Evolutionary conservation across 1,140 invertebrate genomes (phyloP), one percentile per base, ranked within the genome.

Genomic region (Papilio glaucus): DNA sequence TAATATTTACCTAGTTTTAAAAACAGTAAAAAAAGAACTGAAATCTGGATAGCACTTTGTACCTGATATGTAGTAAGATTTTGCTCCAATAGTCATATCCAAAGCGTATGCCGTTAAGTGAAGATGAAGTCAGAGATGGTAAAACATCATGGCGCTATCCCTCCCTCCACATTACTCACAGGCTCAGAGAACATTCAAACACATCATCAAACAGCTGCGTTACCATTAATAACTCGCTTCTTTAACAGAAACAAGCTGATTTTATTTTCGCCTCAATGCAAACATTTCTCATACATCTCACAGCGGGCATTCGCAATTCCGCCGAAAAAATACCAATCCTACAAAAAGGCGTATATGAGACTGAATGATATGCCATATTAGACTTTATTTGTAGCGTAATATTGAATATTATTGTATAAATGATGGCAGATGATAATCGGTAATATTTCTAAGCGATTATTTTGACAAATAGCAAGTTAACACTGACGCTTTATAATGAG

Each of bases 401-500:
- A 13, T 5, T 0, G 38, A 10, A 13, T 29, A 39, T 42, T 45
- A 1, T 67, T 21, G 39, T n/a, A 2, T 26, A 21, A 13, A 41
- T 24, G n/a, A 7, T 53, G 7, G 12, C 12, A 8, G 53, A 12
- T 10, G 60, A 37, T 37, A 62, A 8, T 12, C 13, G 12, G 8
- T n/a, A 62, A 15, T 6, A 33, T 7, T 53, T 69, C 61, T 63
- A 61, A 21, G 67, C 74, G 77, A 73, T 78, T 79, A 79, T 83
- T 82, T 83, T 83, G 81, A 83, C 81, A 79, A 83, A 79, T 78
- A 79, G 79, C 79, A 72, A 72, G 73, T 72, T 69, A 53, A 57
- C 18, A 57, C 18, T 69, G 76, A 53, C 45, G 76, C 75, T 71
- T 71, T 45, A 42, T 74, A 70, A 74, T 74, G 68, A 77, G 73